Evolutionary conservation across 2,797 vertebrate species (phyloP).

Genomic region (Holocentrus rufus): DNA sequence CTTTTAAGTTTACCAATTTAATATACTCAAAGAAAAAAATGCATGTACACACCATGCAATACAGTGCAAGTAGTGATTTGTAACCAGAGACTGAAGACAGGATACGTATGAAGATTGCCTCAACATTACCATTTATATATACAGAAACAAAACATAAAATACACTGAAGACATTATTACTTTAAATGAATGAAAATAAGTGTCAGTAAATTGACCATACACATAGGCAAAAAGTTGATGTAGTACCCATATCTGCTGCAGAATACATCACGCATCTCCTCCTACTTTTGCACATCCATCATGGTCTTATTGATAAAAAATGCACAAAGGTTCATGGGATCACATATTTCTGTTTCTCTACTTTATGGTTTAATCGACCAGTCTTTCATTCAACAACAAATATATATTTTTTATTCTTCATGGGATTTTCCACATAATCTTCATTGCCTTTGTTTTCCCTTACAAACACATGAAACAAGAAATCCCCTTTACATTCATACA

Average conservation of each 20-base stretch:
- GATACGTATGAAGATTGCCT: neutral
- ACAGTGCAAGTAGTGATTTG: conserved; percentile 15
- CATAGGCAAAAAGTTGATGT: neutral
- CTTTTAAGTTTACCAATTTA: conserved; percentile 15
- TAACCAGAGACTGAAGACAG: neutral
- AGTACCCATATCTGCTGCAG: neutral
- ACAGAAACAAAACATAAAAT: conserved; percentile 7
- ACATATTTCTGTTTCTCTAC: neutral
- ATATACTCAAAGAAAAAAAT: neutral
- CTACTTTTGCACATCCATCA: neutral
- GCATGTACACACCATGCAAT: conserved; percentile 20
- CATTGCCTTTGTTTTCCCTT: neutral
- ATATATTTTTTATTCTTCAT: neutral
- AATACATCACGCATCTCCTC: neutral
- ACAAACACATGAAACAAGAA: neutral
- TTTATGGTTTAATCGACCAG: neutral
- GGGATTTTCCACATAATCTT: neutral
- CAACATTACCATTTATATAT: conserved; percentile 2
- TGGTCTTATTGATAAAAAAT: neutral
- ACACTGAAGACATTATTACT: conserved; percentile 1
- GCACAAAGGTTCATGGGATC: neutral
- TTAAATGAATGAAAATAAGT: neutral
- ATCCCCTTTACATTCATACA: neutral
- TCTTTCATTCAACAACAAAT: neutral
- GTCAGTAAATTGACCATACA: neutral